phyloP scores from a whole-genome alignment of 2,113 vertebrate genomes.

The Chionomys nivalis region DNA sequence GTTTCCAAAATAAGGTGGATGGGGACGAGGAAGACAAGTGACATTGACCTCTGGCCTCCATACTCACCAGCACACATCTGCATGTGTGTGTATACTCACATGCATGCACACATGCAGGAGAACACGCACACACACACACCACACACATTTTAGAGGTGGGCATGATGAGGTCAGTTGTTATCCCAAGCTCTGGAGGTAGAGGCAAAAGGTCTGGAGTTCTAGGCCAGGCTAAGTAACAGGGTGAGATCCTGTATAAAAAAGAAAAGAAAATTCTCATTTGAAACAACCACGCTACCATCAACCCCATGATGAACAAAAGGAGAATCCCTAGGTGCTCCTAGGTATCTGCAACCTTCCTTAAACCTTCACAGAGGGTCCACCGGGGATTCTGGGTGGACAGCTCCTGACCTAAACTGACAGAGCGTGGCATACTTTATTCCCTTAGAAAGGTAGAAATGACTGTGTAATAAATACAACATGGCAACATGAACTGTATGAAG shows the following conservation, averaged over 20 bases:
- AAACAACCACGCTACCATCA: neutral
- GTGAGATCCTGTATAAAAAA: neutral
- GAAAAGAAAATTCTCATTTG: neutral
- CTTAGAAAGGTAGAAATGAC: neutral
- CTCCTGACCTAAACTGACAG: neutral
- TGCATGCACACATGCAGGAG: too few relatives aligned
- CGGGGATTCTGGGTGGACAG: neutral
- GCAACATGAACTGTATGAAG: rapidly evolving
- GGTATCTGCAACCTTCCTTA: neutral
- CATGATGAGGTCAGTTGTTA: neutral
- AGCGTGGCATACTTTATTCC: neutral
- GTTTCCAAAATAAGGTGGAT: too few relatives aligned
- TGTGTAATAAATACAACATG: neutral
- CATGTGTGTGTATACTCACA: neutral
- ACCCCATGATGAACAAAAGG: neutral
- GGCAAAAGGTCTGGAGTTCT: neutral
- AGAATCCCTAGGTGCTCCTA: neutral
- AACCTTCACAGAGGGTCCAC: neutral
- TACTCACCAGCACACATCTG: too few relatives aligned
- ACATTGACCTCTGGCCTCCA: neutral
- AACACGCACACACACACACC: neutral
- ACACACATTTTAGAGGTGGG: neutral
- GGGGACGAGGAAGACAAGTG: too few relatives aligned
- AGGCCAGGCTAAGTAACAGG: neutral
- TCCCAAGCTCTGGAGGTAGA: neutral